Evolutionary conservation across 64 coral and sea anemone genomes (phyloP).

Genomic region (Montipora efflorescens): DNA sequence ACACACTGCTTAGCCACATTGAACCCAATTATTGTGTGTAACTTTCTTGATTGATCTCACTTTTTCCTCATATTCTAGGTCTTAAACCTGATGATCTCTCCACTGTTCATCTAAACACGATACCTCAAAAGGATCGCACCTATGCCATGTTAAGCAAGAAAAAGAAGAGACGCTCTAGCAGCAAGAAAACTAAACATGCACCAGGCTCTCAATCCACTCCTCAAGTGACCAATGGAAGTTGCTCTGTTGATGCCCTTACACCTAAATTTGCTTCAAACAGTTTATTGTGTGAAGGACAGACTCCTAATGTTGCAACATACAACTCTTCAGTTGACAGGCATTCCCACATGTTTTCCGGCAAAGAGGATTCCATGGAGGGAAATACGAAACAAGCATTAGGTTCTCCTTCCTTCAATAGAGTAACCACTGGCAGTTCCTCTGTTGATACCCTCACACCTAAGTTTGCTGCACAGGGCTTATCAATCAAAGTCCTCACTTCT

Average conservation of each 20-base stretch:
- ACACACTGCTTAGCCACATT: too few species aligned
- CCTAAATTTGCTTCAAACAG: conserved; percentile 9
- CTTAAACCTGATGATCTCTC: conserved; percentile 72
- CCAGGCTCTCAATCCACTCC: neutral
- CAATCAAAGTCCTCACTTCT: neutral
- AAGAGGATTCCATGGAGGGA: too few species aligned
- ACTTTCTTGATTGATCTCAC: neutral
- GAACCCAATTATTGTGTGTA: too few species aligned
- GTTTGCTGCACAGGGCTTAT: conserved; percentile 37
- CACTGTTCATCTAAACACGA: conserved; percentile 42
- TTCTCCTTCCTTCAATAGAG: too few species aligned
- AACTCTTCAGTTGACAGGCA: neutral
- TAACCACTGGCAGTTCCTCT: conserved; percentile 22
- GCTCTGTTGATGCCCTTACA: neutral
- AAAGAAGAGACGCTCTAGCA: conserved; percentile 30
- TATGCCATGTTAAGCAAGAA: conserved; percentile 41
- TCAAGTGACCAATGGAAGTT: conserved; percentile 20
- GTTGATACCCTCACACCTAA: conserved; percentile 41
- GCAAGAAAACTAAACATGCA: conserved; percentile 65
- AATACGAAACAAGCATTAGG: too few species aligned
- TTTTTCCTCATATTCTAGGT: neutral
- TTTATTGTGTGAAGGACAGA: neutral
- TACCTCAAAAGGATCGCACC: conserved; percentile 46
- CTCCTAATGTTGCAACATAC: neutral
- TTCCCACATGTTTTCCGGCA: too few species aligned